phyloP scores from a whole-genome alignment of 2,797 vertebrate genomes.

The Euthynnus affinis region DNA sequence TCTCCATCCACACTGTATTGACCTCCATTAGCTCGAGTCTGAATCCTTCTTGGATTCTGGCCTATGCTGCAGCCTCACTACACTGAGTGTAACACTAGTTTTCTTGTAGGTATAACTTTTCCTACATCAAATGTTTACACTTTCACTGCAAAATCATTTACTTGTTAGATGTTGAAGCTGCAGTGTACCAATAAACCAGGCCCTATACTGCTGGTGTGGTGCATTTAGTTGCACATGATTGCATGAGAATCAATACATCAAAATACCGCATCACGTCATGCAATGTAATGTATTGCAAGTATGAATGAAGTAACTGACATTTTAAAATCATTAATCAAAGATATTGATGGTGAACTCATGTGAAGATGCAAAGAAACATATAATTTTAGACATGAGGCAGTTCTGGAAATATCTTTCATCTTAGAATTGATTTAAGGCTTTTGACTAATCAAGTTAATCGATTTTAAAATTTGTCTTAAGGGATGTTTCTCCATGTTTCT shows the following conservation, averaged over 20 bases:
- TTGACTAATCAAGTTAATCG: slow-evolving; percentile 9
- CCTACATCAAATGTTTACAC: background rate
- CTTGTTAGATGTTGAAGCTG: background rate
- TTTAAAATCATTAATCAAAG: slow-evolving; percentile 17
- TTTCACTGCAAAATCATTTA: background rate
- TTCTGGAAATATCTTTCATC: slow-evolving; percentile 18
- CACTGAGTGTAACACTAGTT: background rate
- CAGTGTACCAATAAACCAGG: background rate
- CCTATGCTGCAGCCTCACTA: slow-evolving; percentile 15
- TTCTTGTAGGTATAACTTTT: background rate
- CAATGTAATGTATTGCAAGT: background rate
- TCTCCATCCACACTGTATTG: slow-evolving; percentile 48
- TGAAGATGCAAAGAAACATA: background rate
- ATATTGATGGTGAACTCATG: background rate
- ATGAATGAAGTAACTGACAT: slow-evolving; percentile 1
- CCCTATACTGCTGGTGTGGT: background rate
- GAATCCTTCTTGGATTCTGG: slow-evolving; percentile 23
- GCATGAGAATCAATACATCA: slow-evolving; percentile 9
- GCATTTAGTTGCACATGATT: slow-evolving; percentile 4
- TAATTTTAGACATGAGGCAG: background rate
- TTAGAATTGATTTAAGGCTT: background rate
- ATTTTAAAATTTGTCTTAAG: background rate
- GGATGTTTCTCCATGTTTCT: slow-evolving; percentile 5
- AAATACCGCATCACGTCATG: slow-evolving; percentile 12
- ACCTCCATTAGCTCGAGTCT: slow-evolving; percentile 54